A percentile compares a stretch with the other conserved stretches of the same genome.
Conservation (phyloP, 2,888 invertebrate genomes). For the Phanerotoma sp. region DNA sequence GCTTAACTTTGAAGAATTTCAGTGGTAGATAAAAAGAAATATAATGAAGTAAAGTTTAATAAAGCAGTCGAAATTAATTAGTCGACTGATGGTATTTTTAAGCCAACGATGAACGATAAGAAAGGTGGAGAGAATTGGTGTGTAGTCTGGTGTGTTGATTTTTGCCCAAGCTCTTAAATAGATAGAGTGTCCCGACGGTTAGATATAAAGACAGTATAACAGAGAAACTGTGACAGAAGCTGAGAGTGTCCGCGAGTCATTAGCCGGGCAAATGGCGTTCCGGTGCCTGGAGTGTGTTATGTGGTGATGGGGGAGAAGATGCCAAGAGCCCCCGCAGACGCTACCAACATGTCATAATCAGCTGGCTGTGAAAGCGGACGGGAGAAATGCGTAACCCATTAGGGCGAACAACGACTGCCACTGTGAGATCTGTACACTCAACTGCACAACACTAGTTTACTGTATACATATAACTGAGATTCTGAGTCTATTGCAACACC, state of each 20-base stretch:
- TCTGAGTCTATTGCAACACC: slow-evolving; percentile 8
- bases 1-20: no score
- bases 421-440: slow-evolving; percentile 35
- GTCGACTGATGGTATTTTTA: slow-evolving; percentile 1
- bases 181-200: neutral
- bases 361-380: slow-evolving; percentile 53
- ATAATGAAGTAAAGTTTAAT: neutral
- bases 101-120: slow-evolving; percentile 7
- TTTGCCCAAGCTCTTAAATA: slow-evolving; percentile 6
- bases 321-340: slow-evolving; percentile 45
- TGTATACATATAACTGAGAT: slow-evolving; percentile 6
- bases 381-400: slow-evolving; percentile 53
- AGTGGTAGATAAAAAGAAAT: no score
- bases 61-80: neutral
- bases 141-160: slow-evolving; percentile 8
- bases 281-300: slow-evolving; percentile 51
- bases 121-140: slow-evolving; percentile 4
- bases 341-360: slow-evolving; percentile 56
- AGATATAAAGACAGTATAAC: slow-evolving; percentile 1
- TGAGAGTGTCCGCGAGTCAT: slow-evolving; percentile 53
- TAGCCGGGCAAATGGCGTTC: slow-evolving; percentile 55
- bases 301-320: no score
- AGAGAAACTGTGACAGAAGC: slow-evolving; percentile 19
- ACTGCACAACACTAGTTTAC: slow-evolving; percentile 21
- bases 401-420: slow-evolving; percentile 51